phyloP scores from a whole-genome alignment of 2,888 invertebrate genomes.

The Brenthis hecate region DNA sequence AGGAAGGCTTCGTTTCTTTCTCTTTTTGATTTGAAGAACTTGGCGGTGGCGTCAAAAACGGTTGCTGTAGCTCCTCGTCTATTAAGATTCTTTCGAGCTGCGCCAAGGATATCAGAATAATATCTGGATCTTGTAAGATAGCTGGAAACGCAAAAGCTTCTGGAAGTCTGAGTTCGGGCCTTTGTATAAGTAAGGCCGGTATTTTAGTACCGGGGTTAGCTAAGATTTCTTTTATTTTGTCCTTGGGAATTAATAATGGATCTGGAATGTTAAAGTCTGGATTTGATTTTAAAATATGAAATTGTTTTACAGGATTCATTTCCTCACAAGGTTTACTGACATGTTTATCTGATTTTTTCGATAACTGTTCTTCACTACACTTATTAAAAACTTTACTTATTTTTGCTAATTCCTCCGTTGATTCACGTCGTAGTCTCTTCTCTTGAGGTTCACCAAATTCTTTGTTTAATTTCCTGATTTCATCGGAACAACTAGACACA shows the following conservation, averaged over 20 bases:
- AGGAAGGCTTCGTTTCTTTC: constrained; percentile 52
- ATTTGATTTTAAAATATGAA: constrained; percentile 86
- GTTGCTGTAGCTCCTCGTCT: constrained; percentile 60
- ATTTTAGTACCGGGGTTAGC: constrained; percentile 89
- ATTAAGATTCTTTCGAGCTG: constrained; percentile 86
- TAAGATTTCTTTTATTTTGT: constrained; percentile 86
- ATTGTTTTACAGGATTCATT: constrained; percentile 86
- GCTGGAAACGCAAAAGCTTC: constrained; percentile 88
- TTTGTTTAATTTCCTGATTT: constrained; percentile 83
- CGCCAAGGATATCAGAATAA: constrained; percentile 88
- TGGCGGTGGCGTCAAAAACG: constrained; percentile 35
- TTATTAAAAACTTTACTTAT: constrained; percentile 69
- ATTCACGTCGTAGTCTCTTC: constrained; percentile 65
- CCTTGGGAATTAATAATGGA: constrained; percentile 90
- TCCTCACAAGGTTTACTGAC: constrained; percentile 65
- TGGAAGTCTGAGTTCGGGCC: constrained; percentile 88
- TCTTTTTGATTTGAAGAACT: constrained; percentile 43
- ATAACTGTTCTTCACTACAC: constrained; percentile 54
- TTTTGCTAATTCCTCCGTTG: constrained; percentile 64
- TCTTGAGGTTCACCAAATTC: constrained; percentile 76
- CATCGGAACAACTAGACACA: constrained; percentile 88
- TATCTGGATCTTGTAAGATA: constrained; percentile 88
- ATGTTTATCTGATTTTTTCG: constrained; percentile 55
- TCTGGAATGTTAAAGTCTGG: constrained; percentile 89
- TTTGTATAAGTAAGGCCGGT: constrained; percentile 86